A percentile compares a stretch with the other conserved stretches of the same genome.
These are phyloP conservation scores for Mythimna albipuncta DNA, from an alignment of 2,888 invertebrate genomes.

Conservation along the genomic window DNA sequence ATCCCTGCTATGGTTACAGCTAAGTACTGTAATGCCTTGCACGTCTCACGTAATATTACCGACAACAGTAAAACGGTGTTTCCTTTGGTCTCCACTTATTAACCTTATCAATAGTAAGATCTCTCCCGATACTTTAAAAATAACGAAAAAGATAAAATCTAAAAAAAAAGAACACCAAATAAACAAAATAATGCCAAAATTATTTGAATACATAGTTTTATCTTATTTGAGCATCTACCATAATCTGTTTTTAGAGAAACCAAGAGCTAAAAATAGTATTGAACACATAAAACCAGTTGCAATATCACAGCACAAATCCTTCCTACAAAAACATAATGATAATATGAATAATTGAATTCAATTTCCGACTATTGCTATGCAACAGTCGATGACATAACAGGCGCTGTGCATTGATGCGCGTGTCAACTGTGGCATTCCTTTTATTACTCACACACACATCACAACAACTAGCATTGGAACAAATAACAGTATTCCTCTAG, in stretches of 20 bases:
- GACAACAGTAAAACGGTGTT: too few species aligned
- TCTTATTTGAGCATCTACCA: not conserved
- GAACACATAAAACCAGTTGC: not conserved
- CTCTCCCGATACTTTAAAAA: not conserved
- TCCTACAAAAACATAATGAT: conserved; percentile 7
- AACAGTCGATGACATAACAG: conserved; percentile 50
- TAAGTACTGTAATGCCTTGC: too few species aligned
- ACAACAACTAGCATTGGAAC: conserved; percentile 33
- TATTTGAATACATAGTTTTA: too few species aligned
- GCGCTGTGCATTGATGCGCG: conserved; percentile 36
- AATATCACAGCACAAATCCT: not conserved
- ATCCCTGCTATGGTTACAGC: too few species aligned
- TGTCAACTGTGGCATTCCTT: conserved; percentile 49
- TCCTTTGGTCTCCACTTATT: too few species aligned
- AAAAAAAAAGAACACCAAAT: not conserved
- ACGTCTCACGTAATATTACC: too few species aligned
- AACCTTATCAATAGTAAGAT: too few species aligned
- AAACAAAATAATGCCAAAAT: not conserved
- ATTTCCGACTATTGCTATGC: conserved; percentile 45
- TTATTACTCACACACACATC: conserved; percentile 30
- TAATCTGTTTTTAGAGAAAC: not conserved
- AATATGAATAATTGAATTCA: conserved; percentile 32
- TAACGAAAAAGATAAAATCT: not conserved
- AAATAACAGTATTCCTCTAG: conserved; percentile 26
- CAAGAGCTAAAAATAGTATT: not conserved